Evolutionary conservation across 1,140 invertebrate genomes (phyloP).

Genomic region (Eulimnadia texana): DNA sequence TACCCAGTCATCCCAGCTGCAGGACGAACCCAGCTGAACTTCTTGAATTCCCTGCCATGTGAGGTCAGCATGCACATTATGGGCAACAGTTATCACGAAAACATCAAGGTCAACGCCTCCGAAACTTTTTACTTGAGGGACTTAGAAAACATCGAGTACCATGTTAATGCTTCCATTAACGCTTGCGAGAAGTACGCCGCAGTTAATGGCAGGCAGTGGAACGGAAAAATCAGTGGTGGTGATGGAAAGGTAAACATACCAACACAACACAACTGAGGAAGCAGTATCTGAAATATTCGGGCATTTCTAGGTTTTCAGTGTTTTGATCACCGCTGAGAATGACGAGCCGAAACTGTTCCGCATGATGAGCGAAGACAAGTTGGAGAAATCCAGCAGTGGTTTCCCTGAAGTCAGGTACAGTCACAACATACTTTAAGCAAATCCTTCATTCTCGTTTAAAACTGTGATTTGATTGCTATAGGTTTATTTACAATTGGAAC

Average conservation of each 20-base stretch:
- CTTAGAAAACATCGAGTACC: neutral
- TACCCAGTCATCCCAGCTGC: conserved; percentile 44
- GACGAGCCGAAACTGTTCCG: neutral
- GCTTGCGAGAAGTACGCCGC: too few species aligned
- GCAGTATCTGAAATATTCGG: neutral
- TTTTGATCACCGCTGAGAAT: conserved; percentile 4
- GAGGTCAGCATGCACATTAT: neutral
- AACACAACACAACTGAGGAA: neutral
- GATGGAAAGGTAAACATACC: neutral
- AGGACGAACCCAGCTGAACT: conserved; percentile 45
- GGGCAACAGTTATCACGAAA: neutral
- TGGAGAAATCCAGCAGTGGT: conserved; percentile 31
- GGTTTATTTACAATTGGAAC: neutral
- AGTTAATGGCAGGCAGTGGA: too few species aligned
- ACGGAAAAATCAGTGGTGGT: neutral
- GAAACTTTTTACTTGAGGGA: neutral
- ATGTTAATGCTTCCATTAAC: neutral
- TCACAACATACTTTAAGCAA: too few species aligned
- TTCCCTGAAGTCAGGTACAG: conserved; percentile 31
- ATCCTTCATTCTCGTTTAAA: too few species aligned
- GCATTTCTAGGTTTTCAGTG: neutral
- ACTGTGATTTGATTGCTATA: too few species aligned
- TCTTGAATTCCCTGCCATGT: conserved; percentile 41
- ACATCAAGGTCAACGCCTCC: neutral
- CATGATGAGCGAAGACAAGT: conserved; percentile 6